These are phyloP conservation scores for Paedocypris micromegethes DNA, from an alignment of 2,797 vertebrate genomes.

Conservation along the genomic window DNA sequence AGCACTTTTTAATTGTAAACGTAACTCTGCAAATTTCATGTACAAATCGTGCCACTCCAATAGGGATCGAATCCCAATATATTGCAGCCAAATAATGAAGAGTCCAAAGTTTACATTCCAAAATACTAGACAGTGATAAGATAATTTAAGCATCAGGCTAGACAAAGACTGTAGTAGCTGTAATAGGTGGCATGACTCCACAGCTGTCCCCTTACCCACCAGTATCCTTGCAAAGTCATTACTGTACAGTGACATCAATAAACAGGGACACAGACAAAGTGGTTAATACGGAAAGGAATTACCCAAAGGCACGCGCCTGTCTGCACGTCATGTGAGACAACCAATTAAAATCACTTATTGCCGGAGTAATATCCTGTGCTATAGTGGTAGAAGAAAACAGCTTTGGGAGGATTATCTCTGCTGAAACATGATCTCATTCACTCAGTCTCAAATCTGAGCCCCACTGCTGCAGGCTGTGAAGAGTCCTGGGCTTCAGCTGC, in stretches of 20 bases:
- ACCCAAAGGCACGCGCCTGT: conserved; percentile 56
- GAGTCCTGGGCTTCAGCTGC: conserved; percentile 34
- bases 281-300: conserved; percentile 64
- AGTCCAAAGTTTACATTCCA: conserved; percentile 46
- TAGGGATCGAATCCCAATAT: no score
- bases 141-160: conserved; percentile 50
- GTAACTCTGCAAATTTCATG: no score
- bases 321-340: conserved; percentile 67
- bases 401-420: conserved; percentile 69
- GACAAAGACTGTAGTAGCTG: conserved; percentile 57
- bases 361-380: conserved; percentile 65
- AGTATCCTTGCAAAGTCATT: conserved; percentile 64
- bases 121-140: conserved; percentile 55
- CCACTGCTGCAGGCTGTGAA: conserved; percentile 26
- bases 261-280: conserved; percentile 53
- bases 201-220: conserved; percentile 52
- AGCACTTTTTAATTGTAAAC: no score
- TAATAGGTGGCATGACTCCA: conserved; percentile 43
- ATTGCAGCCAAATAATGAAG: conserved; percentile 43
- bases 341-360: conserved; percentile 78
- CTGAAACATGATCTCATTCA: conserved; percentile 69
- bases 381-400: conserved; percentile 69
- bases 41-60: no score
- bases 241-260: conserved; percentile 67
- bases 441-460: conserved; percentile 54